Evolutionary conservation across 2,888 invertebrate species (phyloP).

Genomic region (Athripsodes cinereus): DNA sequence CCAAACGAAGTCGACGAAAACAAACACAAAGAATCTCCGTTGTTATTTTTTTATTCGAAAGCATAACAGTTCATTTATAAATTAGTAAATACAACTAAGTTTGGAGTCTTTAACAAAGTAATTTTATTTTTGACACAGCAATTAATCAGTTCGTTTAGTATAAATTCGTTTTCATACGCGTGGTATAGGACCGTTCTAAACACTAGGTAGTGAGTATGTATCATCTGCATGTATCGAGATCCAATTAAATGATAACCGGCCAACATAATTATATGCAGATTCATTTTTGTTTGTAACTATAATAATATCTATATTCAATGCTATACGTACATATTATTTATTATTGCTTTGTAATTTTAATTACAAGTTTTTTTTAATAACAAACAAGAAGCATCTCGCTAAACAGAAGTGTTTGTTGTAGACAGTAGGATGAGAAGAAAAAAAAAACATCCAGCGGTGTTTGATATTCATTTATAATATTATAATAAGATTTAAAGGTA

Average conservation of each 20-base stretch:
- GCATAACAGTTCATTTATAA: conserved; percentile 8
- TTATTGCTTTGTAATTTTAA: not conserved
- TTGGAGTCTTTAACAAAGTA: conserved; percentile 17
- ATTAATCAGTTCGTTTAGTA: conserved; percentile 18
- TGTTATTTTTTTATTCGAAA: not conserved
- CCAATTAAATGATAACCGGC: conserved; percentile 17
- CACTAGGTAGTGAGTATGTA: not conserved
- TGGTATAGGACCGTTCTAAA: not conserved
- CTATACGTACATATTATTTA: conserved; percentile 1
- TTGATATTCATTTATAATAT: not conserved
- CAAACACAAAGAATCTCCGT: not conserved
- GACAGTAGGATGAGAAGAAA: not conserved
- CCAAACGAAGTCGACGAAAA: not conserved
- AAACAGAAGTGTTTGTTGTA: not conserved
- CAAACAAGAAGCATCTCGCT: not conserved
- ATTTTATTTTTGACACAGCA: conserved; percentile 18
- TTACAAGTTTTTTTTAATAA: not conserved
- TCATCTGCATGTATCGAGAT: conserved; percentile 11
- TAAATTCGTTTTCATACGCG: conserved; percentile 4
- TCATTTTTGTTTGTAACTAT: conserved; percentile 9
- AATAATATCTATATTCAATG: conserved; percentile 3
- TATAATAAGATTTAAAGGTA: not conserved
- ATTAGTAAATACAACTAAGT: conserved; percentile 14
- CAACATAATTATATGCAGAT: conserved; percentile 16
- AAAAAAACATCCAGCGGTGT: not conserved